Evolutionary conservation across 2,113 vertebrate genomes (phyloP).

Genomic region (Malaclemys terrapin): DNA sequence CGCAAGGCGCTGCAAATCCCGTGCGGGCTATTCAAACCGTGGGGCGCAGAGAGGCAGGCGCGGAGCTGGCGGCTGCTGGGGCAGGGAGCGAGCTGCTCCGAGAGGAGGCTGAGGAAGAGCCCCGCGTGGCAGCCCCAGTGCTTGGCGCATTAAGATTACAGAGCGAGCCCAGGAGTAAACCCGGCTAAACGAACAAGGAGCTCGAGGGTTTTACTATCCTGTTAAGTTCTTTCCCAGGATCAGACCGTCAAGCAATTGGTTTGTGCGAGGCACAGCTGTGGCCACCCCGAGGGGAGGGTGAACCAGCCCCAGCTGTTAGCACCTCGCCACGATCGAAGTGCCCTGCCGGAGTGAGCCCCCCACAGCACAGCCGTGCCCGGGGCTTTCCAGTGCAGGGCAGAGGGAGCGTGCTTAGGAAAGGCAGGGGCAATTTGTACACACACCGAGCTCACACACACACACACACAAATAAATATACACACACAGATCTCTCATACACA

Average conservation of each 20-base stretch:
- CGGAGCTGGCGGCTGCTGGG: background rate
- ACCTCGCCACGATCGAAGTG: background rate
- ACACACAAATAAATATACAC: too few relatives aligned
- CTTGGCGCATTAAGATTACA: conserved; percentile 10
- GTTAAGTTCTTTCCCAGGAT: conserved; percentile 70
- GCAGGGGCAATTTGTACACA: background rate
- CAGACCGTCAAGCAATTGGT: conserved; percentile 43
- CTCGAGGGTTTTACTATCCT: conserved; percentile 39
- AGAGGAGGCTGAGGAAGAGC: background rate
- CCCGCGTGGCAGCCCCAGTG: background rate
- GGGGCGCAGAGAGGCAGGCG: background rate
- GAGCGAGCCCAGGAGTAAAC: conserved; percentile 19
- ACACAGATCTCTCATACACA: background rate
- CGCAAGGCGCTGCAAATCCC: background rate
- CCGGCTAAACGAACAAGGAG: conserved; percentile 32
- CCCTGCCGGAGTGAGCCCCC: background rate
- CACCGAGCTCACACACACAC: too few relatives aligned
- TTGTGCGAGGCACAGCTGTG: conserved; percentile 3
- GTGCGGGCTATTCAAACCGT: background rate
- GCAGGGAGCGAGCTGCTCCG: background rate
- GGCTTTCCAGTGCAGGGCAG: background rate
- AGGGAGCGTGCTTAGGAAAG: background rate
- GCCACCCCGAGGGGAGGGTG: background rate
- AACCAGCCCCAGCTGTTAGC: background rate
- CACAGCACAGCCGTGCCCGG: background rate